phyloP scores from a whole-genome alignment of 2,113 vertebrate species.

The Otolemur garnettii region DNA sequence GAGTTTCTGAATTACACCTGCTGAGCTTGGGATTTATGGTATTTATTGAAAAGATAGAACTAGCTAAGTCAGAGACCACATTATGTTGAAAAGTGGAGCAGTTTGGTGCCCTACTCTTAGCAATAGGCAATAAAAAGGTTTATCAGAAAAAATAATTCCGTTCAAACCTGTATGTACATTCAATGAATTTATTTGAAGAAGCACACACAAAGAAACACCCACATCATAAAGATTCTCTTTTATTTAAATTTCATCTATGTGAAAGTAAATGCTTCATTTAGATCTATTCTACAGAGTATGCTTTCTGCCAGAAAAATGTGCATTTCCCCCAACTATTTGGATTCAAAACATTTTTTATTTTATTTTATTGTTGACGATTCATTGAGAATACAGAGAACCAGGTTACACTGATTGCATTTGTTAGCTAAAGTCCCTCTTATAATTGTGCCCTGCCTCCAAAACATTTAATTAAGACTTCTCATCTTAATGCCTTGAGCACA shows the following conservation, averaged over 20 bases:
- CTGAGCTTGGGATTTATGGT: slow-evolving; percentile 64
- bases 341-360: neutral
- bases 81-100: slow-evolving; percentile 75
- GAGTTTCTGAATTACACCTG: slow-evolving; percentile 68
- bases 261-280: neutral
- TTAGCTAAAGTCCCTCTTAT: too few species aligned
- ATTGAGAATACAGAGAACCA: too few species aligned
- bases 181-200: slow-evolving; percentile 63
- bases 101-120: slow-evolving; percentile 35
- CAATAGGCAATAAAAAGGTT: slow-evolving; percentile 58
- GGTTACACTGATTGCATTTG: too few species aligned
- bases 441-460: neutral
- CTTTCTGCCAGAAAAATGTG: neutral
- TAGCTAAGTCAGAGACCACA: slow-evolving; percentile 65
- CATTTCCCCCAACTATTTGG: neutral
- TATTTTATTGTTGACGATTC: too few species aligned
- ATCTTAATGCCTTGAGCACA: neutral
- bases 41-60: slow-evolving; percentile 57
- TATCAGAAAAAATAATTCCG: slow-evolving; percentile 71
- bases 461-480: neutral
- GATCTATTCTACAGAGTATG: neutral
- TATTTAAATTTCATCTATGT: slow-evolving; percentile 45
- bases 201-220: neutral
- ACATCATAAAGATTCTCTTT: neutral
- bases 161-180: slow-evolving; percentile 49